These are phyloP conservation scores for Halichondria panicea DNA, from an alignment of 37 sponge, comb jelly and placozoan genomes.

Conservation along the genomic window DNA sequence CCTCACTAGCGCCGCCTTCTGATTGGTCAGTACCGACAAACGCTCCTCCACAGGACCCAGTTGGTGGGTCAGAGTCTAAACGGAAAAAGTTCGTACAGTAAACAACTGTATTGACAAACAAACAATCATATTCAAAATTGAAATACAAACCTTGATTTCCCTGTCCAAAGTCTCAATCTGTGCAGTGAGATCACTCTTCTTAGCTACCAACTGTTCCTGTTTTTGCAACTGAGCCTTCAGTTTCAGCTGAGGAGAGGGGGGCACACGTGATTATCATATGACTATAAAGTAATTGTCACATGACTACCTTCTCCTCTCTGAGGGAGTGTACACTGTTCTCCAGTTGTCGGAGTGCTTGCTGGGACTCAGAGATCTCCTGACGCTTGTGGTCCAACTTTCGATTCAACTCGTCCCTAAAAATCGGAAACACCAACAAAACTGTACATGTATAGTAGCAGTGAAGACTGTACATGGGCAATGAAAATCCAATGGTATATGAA, in stretches of 20 bases:
- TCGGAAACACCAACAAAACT: no score
- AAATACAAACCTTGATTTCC: conserved; percentile 57
- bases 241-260: conserved; percentile 20
- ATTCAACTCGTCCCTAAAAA: conserved; percentile 56
- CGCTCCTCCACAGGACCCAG: conserved; percentile 44
- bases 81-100: background rate
- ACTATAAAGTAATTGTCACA: background rate
- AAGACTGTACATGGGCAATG: no score
- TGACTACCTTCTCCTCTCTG: conserved; percentile 65
- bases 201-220: conserved; percentile 39
- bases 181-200: conserved; percentile 47
- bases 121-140: background rate
- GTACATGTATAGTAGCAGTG: no score
- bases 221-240: conserved; percentile 58
- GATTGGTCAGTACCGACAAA: conserved; percentile 11
- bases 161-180: conserved; percentile 37
- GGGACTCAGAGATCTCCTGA: conserved; percentile 42
- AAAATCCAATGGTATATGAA: background rate
- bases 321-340: conserved; percentile 47
- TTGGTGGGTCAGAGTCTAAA: conserved; percentile 26
- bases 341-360: conserved; percentile 36
- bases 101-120: background rate
- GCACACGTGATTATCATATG: background rate
- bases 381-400: conserved; percentile 61
- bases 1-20: conserved; percentile 4